Evolutionary conservation across 1,140 invertebrate species (phyloP), one percentile per base, ranked within the genome.

Genomic region (Aradophagus sp.): DNA sequence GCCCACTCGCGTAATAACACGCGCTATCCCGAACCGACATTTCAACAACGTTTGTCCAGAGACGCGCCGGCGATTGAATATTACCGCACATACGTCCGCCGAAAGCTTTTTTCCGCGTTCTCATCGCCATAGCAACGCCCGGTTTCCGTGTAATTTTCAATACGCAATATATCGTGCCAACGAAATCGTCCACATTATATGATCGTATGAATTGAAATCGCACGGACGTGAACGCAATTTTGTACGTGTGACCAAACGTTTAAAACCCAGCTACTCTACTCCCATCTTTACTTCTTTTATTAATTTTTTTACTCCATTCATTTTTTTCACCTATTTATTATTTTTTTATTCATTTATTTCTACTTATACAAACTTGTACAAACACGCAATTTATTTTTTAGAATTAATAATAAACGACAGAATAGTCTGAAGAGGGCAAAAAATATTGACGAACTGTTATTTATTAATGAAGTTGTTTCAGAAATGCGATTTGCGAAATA

Each of bases 141-240:
- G 15, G 27, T 71, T 23, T 19, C 48, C 53, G 68, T 48, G 61
- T 65, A 65, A 71, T 71, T 71, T 71, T 55, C 68, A 59, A 61
- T 63, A 42, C 55, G 39, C 41, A 38, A 71, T 65, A 52, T 55
- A 65, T 71, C 53, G 55, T 36, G 27, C 45, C 19, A 48, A 55
- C 61, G 48, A 53, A 71, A 71, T 65, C 53, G 29, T 34, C 47
- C 41, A 39, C 53, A 55, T 61, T 65, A 71, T 29, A 35, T 23
- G 59, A 65, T 55, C 41, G 45, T 29, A 31, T 41, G 65, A 55
- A 68, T 68, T 61, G 34, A 68, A 69, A 61, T 62, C n/a, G n/a
- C 50, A 50, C 56, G 42, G 20, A 50, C 66, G 58, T 58, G 50
- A 56, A 27, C 15, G 27, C 14, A 41, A 59, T 67, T 52, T 42